Evolutionary conservation across 30 jellyfish, hydroid and myxozoan genomes (phyloP).

Genomic region (Aurelia sp.): DNA sequence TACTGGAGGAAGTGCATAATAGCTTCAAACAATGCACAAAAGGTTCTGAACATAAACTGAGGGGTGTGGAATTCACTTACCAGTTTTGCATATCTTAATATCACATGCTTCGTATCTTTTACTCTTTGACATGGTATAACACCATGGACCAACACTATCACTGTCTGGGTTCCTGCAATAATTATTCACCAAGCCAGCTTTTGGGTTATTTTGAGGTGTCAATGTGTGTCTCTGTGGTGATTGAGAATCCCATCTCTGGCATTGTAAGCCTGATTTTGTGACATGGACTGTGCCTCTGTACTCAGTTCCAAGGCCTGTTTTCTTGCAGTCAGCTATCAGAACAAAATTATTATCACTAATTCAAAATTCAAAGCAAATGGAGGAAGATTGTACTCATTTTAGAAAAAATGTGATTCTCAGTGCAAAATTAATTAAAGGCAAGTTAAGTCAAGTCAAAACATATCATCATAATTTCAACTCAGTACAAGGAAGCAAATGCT

Average conservation of each 20-base stretch:
- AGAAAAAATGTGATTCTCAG: too few relatives aligned
- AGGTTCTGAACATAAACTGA: too few relatives aligned
- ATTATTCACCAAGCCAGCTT: slow-evolving; percentile 13
- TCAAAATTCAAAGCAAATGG: too few relatives aligned
- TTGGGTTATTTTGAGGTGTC: slow-evolving; percentile 11
- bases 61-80: slow-evolving; percentile 1
- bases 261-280: slow-evolving; percentile 27
- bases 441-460: too few relatives aligned
- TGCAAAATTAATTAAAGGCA: too few relatives aligned
- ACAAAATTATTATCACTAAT: too few relatives aligned
- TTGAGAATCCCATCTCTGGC: slow-evolving; percentile 61
- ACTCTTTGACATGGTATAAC: slow-evolving; percentile 35
- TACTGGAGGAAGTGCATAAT: too few relatives aligned
- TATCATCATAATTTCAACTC: too few relatives aligned
- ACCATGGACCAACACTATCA: slow-evolving; percentile 52
- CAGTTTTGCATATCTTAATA: slow-evolving; percentile 9
- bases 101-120: slow-evolving; percentile 38
- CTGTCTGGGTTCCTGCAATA: slow-evolving; percentile 58
- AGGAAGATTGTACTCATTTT: too few relatives aligned
- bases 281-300: slow-evolving; percentile 24
- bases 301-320: slow-evolving; percentile 14
- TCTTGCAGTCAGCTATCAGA: slow-evolving; percentile 19
- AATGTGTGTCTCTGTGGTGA: slow-evolving; percentile 37
- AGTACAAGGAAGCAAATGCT: too few relatives aligned
- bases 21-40: too few relatives aligned